phyloP scores from a whole-genome alignment of 30 jellyfish, hydroid and myxozoan species.

The Rhopilema esculentum region DNA sequence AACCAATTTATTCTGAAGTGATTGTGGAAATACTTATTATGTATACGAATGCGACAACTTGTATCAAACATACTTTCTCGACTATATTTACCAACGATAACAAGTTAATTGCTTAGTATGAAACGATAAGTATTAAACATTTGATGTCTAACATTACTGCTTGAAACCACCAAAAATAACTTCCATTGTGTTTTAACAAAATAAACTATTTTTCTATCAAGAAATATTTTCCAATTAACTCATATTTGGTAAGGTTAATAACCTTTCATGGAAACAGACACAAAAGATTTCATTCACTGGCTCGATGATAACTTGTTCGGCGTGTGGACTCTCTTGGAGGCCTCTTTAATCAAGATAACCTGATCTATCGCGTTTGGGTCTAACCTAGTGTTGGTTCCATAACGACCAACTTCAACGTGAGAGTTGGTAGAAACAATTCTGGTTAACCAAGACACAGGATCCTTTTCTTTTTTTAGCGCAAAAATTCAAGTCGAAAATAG shows the following conservation, averaged over 20 bases:
- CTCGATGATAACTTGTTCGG: background rate
- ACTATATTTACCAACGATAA: background rate
- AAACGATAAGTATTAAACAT: background rate
- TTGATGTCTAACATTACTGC: background rate
- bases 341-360: too few relatives aligned
- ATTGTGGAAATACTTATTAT: slow-evolving; percentile 14
- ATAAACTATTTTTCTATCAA: background rate
- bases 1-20: slow-evolving; percentile 29
- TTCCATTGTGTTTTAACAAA: background rate
- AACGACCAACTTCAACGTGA: background rate
- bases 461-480: background rate
- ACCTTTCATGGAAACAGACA: background rate
- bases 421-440: background rate
- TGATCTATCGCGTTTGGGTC: too few relatives aligned
- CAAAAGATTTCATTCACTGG: background rate
- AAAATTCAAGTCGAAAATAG: background rate
- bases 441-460: background rate
- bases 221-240: background rate
- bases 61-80: background rate
- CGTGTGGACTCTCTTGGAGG: too few relatives aligned
- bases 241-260: background rate
- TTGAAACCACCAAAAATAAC: background rate
- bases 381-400: too few relatives aligned
- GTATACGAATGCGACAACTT: background rate
- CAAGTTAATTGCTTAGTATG: background rate